A percentile compares a stretch with the other conserved stretches of the same genome.
Evolutionary conservation across 2,797 vertebrate genomes (phyloP).

Genomic region (Meda fulgida): DNA sequence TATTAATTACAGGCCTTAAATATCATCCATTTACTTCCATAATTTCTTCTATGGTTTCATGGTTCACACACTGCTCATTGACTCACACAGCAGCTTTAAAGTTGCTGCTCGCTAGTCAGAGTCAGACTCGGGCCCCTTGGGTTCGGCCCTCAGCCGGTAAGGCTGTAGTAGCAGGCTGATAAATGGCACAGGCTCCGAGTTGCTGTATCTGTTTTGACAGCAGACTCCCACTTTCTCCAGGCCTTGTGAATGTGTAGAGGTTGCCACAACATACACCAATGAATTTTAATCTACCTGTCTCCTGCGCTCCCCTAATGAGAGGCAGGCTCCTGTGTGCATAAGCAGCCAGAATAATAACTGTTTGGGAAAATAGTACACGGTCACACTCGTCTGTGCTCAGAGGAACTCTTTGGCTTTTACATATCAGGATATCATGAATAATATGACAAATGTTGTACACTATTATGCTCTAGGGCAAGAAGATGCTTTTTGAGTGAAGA

Average conservation of each 20-base stretch:
- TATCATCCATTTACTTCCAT: constrained; percentile 9
- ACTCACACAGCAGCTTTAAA: constrained; percentile 54
- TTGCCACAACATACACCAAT: constrained; percentile 17
- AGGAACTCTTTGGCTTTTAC: neutral
- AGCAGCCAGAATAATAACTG: constrained; percentile 10
- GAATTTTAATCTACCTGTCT: constrained; percentile 50
- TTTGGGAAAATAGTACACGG: constrained; percentile 1
- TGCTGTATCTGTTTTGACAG: constrained; percentile 41
- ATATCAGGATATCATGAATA: constrained; percentile 1
- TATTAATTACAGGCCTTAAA: constrained; percentile 7
- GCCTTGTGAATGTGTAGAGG: constrained; percentile 23
- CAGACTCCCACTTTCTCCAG: neutral
- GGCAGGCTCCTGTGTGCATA: constrained; percentile 34
- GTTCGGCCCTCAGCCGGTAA: constrained; percentile 33
- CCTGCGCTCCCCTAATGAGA: constrained; percentile 17
- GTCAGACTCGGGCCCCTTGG: constrained; percentile 25
- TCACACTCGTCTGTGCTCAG: neutral
- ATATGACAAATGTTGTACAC: neutral
- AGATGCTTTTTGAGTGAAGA: neutral
- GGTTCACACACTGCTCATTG: neutral
- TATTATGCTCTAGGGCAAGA: neutral
- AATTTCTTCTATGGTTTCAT: neutral
- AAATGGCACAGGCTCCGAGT: constrained; percentile 18
- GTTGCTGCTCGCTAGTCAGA: constrained; percentile 6
- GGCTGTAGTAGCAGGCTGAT: constrained; percentile 28